These are phyloP conservation scores for Semibalanus balanoides DNA, from an alignment of 1,140 invertebrate genomes.

Conservation along the genomic window DNA sequence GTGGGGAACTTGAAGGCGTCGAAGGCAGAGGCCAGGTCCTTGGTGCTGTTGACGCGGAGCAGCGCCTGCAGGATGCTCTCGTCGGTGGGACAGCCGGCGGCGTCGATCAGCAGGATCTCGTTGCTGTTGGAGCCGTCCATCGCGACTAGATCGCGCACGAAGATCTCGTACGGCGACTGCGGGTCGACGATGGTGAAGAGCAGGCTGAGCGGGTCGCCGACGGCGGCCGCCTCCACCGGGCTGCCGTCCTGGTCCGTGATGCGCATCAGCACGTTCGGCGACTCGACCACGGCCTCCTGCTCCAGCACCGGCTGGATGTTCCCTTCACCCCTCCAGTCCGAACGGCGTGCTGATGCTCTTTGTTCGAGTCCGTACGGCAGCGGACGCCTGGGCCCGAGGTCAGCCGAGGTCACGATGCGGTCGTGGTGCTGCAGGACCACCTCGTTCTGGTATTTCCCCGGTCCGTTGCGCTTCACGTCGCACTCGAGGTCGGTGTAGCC, in stretches of 20 bases:
- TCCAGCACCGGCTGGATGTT: constrained; percentile 22
- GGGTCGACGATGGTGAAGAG: constrained; percentile 36
- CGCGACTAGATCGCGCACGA: constrained; percentile 39
- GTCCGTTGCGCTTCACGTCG: constrained; percentile 31
- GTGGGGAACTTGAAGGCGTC: constrained; percentile 44
- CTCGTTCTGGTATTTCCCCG: constrained; percentile 31
- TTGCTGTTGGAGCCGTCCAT: constrained; percentile 38
- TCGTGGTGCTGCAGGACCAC: constrained; percentile 38
- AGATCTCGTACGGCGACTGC: constrained; percentile 39
- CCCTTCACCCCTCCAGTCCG: constrained; percentile 29
- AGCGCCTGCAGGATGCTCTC: constrained; percentile 35
- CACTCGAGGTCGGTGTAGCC: constrained; percentile 33
- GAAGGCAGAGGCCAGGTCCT: constrained; percentile 35
- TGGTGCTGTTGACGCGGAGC: constrained; percentile 25
- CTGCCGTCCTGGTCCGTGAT: constrained; percentile 35
- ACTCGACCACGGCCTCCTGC: constrained; percentile 35
- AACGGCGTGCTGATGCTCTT: constrained; percentile 33
- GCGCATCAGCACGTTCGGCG: constrained; percentile 39
- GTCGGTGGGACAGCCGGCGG: constrained; percentile 37
- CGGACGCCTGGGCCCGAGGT: constrained; percentile 37
- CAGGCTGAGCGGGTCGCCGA: constrained; percentile 37
- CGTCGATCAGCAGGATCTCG: constrained; percentile 38
- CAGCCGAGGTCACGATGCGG: constrained; percentile 39
- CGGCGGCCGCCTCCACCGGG: constrained; percentile 33
- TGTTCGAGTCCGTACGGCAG: constrained; percentile 38